Evolutionary conservation across 2,113 vertebrate species (phyloP), one percentile per base, ranked within the genome.

Genomic region (Alligator sinensis): DNA sequence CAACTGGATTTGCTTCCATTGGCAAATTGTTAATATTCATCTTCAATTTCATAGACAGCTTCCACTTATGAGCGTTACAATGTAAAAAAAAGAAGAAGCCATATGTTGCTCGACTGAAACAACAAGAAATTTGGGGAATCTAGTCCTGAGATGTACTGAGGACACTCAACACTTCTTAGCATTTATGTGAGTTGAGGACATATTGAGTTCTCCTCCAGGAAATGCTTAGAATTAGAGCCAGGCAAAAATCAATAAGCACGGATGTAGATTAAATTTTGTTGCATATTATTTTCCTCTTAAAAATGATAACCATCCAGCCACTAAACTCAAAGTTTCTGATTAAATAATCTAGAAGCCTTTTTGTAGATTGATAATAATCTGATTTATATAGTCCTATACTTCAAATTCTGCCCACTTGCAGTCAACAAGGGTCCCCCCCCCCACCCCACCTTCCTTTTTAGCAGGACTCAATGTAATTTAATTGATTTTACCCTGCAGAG

Each of bases 401-500:
- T 70, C 11, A 59, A 83, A 27, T 4, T 74, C 28, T 80, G 24
- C 38, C 60, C 74, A 0, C 64, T 70, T 72, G 6, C 70, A 94
- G 34, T 74, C 30, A 38, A 80, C 54, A 24, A 88, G 17, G 25
- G 16, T 25, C n/a, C 6, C 38, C 25, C n/a, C 11, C 30, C 34
- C 34, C 34, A n/a, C n/a, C n/a, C n/a, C n/a, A 18, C 12, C 83
- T 28, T 85, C 30, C 27, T 80, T 90, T 72, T 64, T 76, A 12
- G 47, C 13, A 85, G n/a, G 17, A 84, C 28, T 90, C 75, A 95
- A 84, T 87, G 77, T 18, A 91, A 75, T 94, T 74, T 92, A 95
- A 91, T 94, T 92, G 93, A 84, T 90, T 95, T 92, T 91, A 87
- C 77, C 85, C 95, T 77, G 92, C 84, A 94, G 88, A 94, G 91